Evolutionary conservation across 92 coral and sea anemone genomes (phyloP).

Genomic region (Phenganax marumi): DNA sequence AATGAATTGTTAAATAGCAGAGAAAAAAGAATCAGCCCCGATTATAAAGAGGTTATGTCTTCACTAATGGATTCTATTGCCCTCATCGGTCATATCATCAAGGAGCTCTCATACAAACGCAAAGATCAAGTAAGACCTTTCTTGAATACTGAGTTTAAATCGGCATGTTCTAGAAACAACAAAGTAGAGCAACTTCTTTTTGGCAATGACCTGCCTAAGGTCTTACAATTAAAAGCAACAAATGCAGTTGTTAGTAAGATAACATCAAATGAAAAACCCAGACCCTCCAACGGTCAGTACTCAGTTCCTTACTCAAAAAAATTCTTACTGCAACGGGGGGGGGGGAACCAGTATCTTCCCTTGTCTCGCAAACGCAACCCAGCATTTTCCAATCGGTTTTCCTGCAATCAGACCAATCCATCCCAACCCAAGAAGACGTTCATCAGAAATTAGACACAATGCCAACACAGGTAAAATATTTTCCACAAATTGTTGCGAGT

Average conservation of each 20-base stretch:
- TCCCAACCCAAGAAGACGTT: slow-evolving; percentile 15
- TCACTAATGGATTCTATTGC: slow-evolving; percentile 53
- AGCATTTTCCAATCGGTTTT: slow-evolving; percentile 7
- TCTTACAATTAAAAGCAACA: slow-evolving; percentile 39
- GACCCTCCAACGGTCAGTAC: too few species aligned
- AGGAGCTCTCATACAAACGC: slow-evolving; percentile 53
- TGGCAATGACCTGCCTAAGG: slow-evolving; percentile 55
- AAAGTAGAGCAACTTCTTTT: slow-evolving; percentile 46
- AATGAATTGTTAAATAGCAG: slow-evolving; percentile 42
- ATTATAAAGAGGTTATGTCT: slow-evolving; percentile 37
- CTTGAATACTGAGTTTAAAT: slow-evolving; percentile 44
- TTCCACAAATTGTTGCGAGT: not conserved
- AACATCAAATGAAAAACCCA: too few species aligned
- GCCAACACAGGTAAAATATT: slow-evolving; percentile 12
- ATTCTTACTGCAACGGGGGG: too few species aligned
- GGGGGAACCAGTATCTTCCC: slow-evolving; percentile 10
- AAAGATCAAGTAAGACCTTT: slow-evolving; percentile 50
- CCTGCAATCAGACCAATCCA: slow-evolving; percentile 5
- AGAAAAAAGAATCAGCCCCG: slow-evolving; percentile 41
- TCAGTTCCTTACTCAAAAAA: too few species aligned
- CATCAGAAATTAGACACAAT: not conserved
- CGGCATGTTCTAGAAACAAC: slow-evolving; percentile 36
- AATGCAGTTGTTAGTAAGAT: slow-evolving; percentile 38
- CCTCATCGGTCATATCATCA: slow-evolving; percentile 52
- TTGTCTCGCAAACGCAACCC: not conserved